Percentiles rank a stretch among this genome's conserved stretches.
Conservation (phyloP, 30 jellyfish, hydroid and myxozoan species). For the Catostylus mosaicus region DNA sequence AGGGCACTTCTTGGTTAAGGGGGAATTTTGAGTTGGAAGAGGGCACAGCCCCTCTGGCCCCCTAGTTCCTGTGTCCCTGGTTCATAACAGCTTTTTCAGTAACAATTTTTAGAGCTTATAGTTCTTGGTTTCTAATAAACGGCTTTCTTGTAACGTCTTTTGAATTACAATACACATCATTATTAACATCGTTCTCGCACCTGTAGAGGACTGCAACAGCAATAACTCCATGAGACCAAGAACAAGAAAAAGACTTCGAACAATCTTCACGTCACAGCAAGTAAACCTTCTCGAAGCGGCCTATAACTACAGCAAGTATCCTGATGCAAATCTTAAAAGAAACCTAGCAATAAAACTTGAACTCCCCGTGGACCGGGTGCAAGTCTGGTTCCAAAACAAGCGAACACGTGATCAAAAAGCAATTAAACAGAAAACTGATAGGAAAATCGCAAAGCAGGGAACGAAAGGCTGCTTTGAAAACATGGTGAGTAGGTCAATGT, state of each 20-base stretch:
- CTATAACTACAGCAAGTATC: slow-evolving; percentile 64
- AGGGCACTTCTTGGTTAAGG: too few relatives aligned
- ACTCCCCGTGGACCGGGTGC: slow-evolving; percentile 82
- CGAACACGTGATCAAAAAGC: slow-evolving; percentile 81
- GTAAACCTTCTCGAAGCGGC: slow-evolving; percentile 75
- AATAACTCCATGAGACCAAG: slow-evolving; percentile 16
- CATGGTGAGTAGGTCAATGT: neutral
- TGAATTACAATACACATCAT: too few relatives aligned
- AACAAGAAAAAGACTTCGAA: slow-evolving; percentile 83
- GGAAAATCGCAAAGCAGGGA: neutral
- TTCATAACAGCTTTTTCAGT: too few relatives aligned
- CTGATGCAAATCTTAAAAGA: slow-evolving; percentile 64
- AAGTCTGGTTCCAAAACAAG: slow-evolving; percentile 95
- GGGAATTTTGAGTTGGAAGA: too few relatives aligned
- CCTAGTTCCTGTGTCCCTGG: too few relatives aligned
- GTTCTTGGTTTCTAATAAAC: too few relatives aligned
- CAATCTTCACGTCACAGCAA: slow-evolving; percentile 86
- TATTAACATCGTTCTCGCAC: neutral
- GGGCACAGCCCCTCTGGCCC: too few relatives aligned
- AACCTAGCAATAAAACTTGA: slow-evolving; percentile 63
- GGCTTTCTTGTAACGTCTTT: too few relatives aligned
- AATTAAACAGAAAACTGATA: neutral
- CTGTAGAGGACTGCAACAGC: neutral
- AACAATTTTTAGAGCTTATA: too few relatives aligned
- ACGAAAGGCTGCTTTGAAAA: neutral